These are phyloP conservation scores for Synergus itoensis DNA, from an alignment of 2,888 invertebrate genomes.

Conservation along the genomic window DNA sequence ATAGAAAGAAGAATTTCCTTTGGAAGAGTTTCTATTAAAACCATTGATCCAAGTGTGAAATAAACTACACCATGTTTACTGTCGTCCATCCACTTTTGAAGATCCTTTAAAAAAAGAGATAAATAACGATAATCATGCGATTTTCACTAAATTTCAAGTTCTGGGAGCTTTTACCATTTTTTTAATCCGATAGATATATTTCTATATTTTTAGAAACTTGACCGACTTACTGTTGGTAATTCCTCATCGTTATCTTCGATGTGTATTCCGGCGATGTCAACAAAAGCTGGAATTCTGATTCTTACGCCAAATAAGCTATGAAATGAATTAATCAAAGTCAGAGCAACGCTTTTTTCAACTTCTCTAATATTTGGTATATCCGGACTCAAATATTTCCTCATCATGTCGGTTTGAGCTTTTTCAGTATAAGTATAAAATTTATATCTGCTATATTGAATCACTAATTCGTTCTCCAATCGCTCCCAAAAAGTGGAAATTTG, in stretches of 20 bases:
- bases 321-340: conserved; percentile 79
- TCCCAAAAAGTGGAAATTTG: conserved; percentile 52
- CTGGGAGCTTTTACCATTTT: background rate
- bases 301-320: conserved; percentile 77
- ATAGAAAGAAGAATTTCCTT: conserved; percentile 56
- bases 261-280: conserved; percentile 80
- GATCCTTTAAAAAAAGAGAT: conserved; percentile 52
- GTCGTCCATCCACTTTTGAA: conserved; percentile 64
- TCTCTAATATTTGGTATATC: conserved; percentile 73
- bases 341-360: conserved; percentile 77
- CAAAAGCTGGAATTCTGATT: conserved; percentile 77
- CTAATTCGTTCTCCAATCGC: conserved; percentile 53
- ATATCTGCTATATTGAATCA: background rate
- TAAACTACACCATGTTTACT: conserved; percentile 66
- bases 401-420: conserved; percentile 53
- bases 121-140: background rate
- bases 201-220: background rate
- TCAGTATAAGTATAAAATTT: conserved; percentile 6
- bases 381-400: conserved; percentile 59
- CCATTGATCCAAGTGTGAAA: conserved; percentile 67
- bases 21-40: conserved; percentile 63
- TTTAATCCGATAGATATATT: too few relatives aligned
- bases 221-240: conserved; percentile 53
- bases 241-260: conserved; percentile 68
- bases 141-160: background rate